Conservation (phyloP, 2,797 vertebrate genomes). For the Sphenopsis melanotis region DNA sequence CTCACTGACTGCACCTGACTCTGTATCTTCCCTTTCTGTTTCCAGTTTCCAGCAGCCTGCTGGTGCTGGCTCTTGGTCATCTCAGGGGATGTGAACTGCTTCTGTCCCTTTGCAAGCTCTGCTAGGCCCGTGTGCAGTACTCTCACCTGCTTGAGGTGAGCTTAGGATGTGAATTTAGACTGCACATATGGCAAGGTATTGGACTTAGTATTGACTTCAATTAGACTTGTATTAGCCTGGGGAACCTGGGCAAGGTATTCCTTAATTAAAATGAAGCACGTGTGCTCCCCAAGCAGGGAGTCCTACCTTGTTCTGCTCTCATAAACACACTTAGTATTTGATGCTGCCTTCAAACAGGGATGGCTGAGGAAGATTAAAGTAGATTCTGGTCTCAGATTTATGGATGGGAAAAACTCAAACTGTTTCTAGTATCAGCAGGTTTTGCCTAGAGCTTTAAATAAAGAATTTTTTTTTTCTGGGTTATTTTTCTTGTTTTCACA, state of each 20-base stretch:
- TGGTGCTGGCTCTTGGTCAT: background rate
- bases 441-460: background rate
- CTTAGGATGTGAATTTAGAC: background rate
- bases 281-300: background rate
- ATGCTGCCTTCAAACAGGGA: background rate
- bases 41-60: background rate
- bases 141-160: background rate
- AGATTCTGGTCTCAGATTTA: background rate
- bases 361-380: background rate
- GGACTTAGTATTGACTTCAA: constrained; percentile 21
- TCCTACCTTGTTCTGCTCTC: background rate
- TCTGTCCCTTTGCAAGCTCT: background rate
- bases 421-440: background rate
- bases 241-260: background rate
- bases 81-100: background rate
- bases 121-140: background rate
- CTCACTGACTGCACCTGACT: background rate
- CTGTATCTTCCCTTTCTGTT: background rate
- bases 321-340: background rate
- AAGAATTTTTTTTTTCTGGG: background rate
- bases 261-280: constrained; percentile 47
- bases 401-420: background rate
- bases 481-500: background rate
- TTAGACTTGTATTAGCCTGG: constrained; percentile 21
- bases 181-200: background rate